phyloP scores from a whole-genome alignment of 2,888 invertebrate genomes.

The Drosophila mimica region DNA sequence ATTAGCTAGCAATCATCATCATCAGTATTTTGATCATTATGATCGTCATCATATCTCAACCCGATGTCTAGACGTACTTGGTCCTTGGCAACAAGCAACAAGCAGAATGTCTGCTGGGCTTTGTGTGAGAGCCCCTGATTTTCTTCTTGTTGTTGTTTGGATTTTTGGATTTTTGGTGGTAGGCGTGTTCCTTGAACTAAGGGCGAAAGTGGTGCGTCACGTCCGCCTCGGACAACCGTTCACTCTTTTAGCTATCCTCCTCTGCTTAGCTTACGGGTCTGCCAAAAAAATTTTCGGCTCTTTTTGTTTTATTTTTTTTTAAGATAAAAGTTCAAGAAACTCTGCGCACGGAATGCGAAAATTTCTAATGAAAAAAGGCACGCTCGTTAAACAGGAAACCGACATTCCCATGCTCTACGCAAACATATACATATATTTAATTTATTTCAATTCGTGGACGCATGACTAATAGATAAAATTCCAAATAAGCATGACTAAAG shows the following conservation, averaged over 20 bases:
- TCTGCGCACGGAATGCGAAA: constrained; percentile 53
- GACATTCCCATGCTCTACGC: constrained; percentile 52
- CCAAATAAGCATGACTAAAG: constrained; percentile 16
- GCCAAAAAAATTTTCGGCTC: constrained; percentile 26
- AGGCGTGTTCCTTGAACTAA: constrained; percentile 69
- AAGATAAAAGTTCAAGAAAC: constrained; percentile 70
- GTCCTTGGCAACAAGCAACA: constrained; percentile 73
- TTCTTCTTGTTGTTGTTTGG: constrained; percentile 22
- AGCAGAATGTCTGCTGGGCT: constrained; percentile 37
- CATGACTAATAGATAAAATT: constrained; percentile 42
- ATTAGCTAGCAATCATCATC: constrained; percentile 51
- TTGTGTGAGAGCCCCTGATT: constrained; percentile 40
- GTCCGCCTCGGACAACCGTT: constrained; percentile 66
- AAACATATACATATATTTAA: background rate
- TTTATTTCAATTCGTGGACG: constrained; percentile 18
- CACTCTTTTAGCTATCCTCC: constrained; percentile 43
- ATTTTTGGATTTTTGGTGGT: constrained; percentile 6
- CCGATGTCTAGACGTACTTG: constrained; percentile 67
- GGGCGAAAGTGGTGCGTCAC: constrained; percentile 73
- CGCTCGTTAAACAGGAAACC: constrained; percentile 23
- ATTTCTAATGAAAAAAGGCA: constrained; percentile 60
- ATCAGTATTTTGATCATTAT: constrained; percentile 7
- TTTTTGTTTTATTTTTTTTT: constrained; percentile 17
- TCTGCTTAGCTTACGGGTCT: constrained; percentile 32
- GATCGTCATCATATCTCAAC: constrained; percentile 20